A percentile compares a stretch with the other conserved stretches of the same genome.
Evolutionary conservation across 2,888 invertebrate genomes (phyloP).

Genomic region (Spisula subtruncata): DNA sequence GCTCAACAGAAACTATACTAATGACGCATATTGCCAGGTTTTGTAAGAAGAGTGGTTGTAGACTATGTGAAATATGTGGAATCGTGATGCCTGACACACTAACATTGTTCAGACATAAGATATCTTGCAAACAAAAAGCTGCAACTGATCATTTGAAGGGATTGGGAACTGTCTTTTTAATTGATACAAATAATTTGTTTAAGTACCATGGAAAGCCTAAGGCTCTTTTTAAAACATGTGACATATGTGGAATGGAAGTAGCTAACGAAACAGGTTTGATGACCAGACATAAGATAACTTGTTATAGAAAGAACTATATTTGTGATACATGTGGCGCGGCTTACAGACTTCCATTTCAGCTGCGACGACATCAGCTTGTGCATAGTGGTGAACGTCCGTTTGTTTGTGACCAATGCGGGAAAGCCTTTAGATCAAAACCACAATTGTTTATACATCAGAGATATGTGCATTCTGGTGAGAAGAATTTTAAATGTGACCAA

Average conservation of each 20-base stretch:
- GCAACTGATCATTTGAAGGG: too few species aligned
- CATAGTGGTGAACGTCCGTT: constrained; percentile 9
- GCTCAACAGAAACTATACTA: background rate
- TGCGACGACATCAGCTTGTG: background rate
- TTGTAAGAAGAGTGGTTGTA: background rate
- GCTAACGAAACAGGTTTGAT: background rate
- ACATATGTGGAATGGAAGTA: background rate
- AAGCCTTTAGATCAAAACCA: background rate
- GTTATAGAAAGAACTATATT: background rate
- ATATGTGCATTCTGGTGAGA: background rate
- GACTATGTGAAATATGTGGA: background rate
- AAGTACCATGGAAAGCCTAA: background rate
- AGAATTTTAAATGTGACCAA: background rate
- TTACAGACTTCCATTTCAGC: background rate
- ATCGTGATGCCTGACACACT: too few species aligned
- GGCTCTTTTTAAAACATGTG: background rate
- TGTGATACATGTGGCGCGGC: background rate
- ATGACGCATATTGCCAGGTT: background rate
- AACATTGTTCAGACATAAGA: too few species aligned
- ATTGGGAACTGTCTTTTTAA: too few species aligned
- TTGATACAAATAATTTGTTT: too few species aligned
- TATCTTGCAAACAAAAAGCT: too few species aligned
- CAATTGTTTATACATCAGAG: background rate
- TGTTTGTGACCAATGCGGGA: constrained; percentile 11
- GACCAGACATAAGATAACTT: background rate